phyloP scores from a whole-genome alignment of 1,140 invertebrate species.

The Bombus ignitus region DNA sequence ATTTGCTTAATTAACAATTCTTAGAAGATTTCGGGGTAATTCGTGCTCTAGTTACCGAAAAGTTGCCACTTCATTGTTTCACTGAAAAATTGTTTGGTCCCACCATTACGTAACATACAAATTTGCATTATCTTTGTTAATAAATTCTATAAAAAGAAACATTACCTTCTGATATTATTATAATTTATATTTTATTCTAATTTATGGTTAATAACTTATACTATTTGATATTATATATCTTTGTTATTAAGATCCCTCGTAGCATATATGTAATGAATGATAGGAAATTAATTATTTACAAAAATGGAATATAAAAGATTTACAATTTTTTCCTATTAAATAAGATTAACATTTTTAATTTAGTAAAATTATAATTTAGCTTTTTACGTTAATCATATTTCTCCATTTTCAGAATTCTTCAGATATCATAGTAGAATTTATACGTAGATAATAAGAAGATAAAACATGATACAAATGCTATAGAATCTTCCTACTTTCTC shows the following conservation, averaged over 20 bases:
- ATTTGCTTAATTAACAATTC: slow-evolving; percentile 10
- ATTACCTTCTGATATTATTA: background rate
- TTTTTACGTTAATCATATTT: background rate
- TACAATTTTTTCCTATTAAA: background rate
- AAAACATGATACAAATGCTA: background rate
- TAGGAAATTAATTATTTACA: background rate
- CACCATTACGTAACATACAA: background rate
- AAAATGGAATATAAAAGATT: background rate
- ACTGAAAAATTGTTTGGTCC: background rate
- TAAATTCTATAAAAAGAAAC: background rate
- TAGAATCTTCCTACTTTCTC: background rate
- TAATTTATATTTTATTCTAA: background rate
- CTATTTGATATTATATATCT: background rate
- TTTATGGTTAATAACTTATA: background rate
- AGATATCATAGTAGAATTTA: background rate
- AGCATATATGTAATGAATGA: background rate
- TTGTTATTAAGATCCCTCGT: background rate
- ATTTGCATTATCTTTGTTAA: background rate
- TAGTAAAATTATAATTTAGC: background rate
- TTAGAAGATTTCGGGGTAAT: background rate
- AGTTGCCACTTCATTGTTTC: background rate
- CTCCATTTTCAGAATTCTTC: background rate
- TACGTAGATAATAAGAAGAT: background rate
- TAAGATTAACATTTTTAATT: background rate
- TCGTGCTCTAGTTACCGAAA: background rate